Base-by-base conservation (phyloP, 2,888 invertebrate species). In the Lutraria lutraria region DNA sequence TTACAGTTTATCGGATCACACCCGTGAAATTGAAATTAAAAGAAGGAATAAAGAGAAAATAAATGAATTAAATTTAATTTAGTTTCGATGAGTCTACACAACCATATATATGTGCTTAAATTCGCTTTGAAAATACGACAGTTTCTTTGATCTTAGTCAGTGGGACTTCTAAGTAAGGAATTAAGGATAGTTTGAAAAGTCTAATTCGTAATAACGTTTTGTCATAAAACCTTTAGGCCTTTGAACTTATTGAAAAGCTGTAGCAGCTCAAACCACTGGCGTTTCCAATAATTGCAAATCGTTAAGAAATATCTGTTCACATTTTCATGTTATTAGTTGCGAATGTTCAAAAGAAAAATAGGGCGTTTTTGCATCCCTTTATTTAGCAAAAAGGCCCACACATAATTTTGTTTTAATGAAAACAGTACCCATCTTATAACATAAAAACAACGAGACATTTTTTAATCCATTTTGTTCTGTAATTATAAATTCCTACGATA, bases 11-110 rank as follows among this genome's bases (percentile, higher is more conserved):
- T 43, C 89, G 68, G 88, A 84, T 88, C 89, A 91, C 86, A 88
- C 88, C 89, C 91, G 91, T 91, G 91, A 91, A 91, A 91, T 91
- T 88, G 88, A 85, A 91, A 88, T 89, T 89, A 88, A 91, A 88
- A 88, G 89, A 89, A 85, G 88, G 81, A 88, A 89, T 89, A 84
- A 89, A 89, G 89, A 89, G 91, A 88, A 91, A 86, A 88, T 91
- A 91, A 91, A 91, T 91, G 91, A 91, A 91, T 91, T 91, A 91
- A 91, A 91, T 89, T 91, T 91, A 91, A 91, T 91, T 91, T 86
- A 89, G 89, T 91, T 91, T 89, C 89, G 91, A 91, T 91, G 91
- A 89, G 84, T 87, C 86, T 81, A 85, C 60, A 31, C 81, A 81
- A 87, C 83, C 88, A 89, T 88, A 86, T 89, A 89, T 91, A 89